phyloP scores from a whole-genome alignment of 2,797 vertebrate species.

The Sternotherus odoratus region DNA sequence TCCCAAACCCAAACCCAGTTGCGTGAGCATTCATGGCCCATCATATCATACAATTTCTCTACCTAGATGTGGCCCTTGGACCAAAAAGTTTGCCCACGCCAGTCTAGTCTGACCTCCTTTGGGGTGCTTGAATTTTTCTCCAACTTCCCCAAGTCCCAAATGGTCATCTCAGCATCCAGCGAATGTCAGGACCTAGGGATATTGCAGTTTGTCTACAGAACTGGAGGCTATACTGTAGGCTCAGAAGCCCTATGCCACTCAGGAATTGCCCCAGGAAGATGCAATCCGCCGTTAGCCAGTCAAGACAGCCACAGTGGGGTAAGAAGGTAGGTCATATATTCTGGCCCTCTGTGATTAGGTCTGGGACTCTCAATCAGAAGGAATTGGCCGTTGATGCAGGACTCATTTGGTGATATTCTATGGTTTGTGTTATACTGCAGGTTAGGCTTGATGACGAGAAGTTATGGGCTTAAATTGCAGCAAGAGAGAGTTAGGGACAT shows the following conservation, averaged over 20 bases:
- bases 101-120: neutral
- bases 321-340: neutral
- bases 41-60: too few species aligned
- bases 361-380: rapidly evolving
- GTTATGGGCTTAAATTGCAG: neutral
- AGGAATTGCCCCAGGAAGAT: neutral
- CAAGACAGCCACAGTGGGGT: neutral
- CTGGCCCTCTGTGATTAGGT: neutral
- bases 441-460: neutral
- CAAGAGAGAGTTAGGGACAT: neutral
- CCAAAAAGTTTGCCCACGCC: too few species aligned
- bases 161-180: neutral
- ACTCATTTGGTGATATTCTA: neutral
- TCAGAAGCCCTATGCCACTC: neutral
- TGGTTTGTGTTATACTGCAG: neutral
- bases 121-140: neutral
- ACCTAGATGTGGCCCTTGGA: too few species aligned
- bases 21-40: too few species aligned
- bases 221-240: neutral
- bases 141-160: neutral
- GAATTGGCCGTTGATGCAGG: rapidly evolving
- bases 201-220: neutral
- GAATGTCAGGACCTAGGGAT: neutral
- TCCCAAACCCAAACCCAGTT: too few species aligned
- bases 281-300: neutral